phyloP scores from a whole-genome alignment of 2,113 vertebrate genomes.

The Syngnathus floridae region DNA sequence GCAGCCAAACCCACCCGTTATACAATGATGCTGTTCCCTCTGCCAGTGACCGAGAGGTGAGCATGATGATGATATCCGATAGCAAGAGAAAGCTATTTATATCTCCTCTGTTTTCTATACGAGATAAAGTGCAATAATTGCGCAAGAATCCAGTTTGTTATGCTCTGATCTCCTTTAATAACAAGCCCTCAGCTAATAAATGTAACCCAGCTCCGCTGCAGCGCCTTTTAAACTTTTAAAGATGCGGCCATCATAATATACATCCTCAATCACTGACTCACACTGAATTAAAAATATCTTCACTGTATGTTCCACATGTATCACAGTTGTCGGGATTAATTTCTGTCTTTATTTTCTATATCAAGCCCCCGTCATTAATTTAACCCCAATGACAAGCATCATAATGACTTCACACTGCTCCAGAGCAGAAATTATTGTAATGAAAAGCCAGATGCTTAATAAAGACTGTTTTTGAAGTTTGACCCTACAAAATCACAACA shows the following conservation, averaged over 20 bases:
- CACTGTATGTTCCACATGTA: background rate
- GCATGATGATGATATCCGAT: slow-evolving; percentile 24
- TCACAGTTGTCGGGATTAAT: background rate
- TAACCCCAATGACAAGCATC: background rate
- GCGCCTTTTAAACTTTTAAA: slow-evolving; percentile 9
- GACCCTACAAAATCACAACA: background rate
- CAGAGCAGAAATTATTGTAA: background rate
- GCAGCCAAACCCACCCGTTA: slow-evolving; percentile 60
- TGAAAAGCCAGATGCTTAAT: background rate
- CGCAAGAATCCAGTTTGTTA: slow-evolving; percentile 11
- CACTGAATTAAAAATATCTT: background rate
- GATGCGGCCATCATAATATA: background rate
- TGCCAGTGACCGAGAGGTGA: slow-evolving; percentile 83
- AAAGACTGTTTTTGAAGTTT: background rate
- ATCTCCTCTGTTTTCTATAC: slow-evolving; percentile 9
- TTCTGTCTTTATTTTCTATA: background rate
- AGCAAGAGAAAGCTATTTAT: background rate
- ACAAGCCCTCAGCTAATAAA: slow-evolving; percentile 12
- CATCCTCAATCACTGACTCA: background rate
- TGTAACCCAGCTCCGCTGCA: background rate
- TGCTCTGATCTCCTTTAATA: slow-evolving; percentile 23
- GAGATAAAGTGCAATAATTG: slow-evolving; percentile 8
- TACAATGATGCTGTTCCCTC: slow-evolving; percentile 68
- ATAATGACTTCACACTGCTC: background rate
- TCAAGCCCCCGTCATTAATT: background rate